A percentile compares a stretch with the other conserved stretches of the same genome.
These are phyloP conservation scores for Lysiphlebus fabarum DNA, from an alignment of 1,140 invertebrate species.

Conservation along the genomic window DNA sequence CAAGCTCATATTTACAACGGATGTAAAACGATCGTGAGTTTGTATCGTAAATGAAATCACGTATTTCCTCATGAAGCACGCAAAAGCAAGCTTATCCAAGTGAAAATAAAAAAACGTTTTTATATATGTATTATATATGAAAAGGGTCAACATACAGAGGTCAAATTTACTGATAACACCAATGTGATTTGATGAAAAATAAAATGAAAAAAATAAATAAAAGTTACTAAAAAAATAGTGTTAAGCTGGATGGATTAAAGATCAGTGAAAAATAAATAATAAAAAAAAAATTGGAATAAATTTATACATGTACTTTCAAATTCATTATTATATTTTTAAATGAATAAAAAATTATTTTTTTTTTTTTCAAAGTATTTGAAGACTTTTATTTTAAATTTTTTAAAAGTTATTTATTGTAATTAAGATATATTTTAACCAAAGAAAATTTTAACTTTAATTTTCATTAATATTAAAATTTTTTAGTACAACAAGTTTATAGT, in stretches of 20 bases:
- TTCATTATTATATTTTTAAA: too few species aligned
- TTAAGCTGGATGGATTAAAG: background rate
- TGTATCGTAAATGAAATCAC: conserved; percentile 54
- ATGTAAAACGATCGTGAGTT: conserved; percentile 45
- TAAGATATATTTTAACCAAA: too few species aligned
- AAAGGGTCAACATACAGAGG: conserved; percentile 8
- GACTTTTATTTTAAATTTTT: too few species aligned
- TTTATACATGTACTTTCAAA: background rate
- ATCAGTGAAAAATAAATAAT: background rate
- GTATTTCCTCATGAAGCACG: conserved; percentile 43
- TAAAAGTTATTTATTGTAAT: too few species aligned
- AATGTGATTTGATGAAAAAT: background rate
- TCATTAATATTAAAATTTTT: too few species aligned
- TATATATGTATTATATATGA: conserved; percentile 11
- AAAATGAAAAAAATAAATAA: background rate
- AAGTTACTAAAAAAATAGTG: background rate
- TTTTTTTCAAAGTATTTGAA: too few species aligned
- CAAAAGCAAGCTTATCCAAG: conserved; percentile 29
- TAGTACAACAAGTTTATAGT: too few species aligned
- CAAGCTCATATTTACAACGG: conserved; percentile 37
- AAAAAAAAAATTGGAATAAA: background rate
- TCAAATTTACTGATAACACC: conserved; percentile 8
- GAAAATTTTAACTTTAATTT: too few species aligned
- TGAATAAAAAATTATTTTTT: too few species aligned
- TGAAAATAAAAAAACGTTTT: conserved; percentile 6